A percentile compares a stretch with the other conserved stretches of the same genome.
Conservation (phyloP, 2,888 invertebrate genomes). For the Monopis laevigella region DNA sequence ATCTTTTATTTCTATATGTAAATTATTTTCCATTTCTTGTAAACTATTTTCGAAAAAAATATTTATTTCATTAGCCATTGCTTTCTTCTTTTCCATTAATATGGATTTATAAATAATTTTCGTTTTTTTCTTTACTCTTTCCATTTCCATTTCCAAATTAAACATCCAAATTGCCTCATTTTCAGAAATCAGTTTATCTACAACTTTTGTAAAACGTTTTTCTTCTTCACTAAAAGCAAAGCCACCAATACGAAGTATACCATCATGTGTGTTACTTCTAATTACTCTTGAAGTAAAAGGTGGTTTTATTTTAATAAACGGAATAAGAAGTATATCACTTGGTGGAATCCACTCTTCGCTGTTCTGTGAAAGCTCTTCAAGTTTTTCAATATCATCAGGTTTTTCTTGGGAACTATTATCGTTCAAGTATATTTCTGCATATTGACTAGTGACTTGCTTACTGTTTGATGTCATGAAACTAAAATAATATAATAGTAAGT, state of each 20-base stretch:
- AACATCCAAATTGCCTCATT: conserved; percentile 45
- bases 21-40: conserved; percentile 40
- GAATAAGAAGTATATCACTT: conserved; percentile 49
- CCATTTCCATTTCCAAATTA: conserved; percentile 37
- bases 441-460: conserved; percentile 39
- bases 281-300: conserved; percentile 57
- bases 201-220: conserved; percentile 27
- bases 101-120: conserved; percentile 33
- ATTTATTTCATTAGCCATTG: conserved; percentile 37
- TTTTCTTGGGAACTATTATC: conserved; percentile 26
- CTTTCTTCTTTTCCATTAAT: conserved; percentile 36
- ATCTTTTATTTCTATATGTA: conserved; percentile 34
- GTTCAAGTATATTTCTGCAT: conserved; percentile 44
- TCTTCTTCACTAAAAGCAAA: conserved; percentile 33
- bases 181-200: conserved; percentile 31
- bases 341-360: conserved; percentile 44
- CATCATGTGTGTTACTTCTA: conserved; percentile 47
- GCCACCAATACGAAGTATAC: conserved; percentile 47
- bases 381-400: conserved; percentile 13
- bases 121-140: conserved; percentile 32
- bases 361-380: conserved; percentile 9
- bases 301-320: conserved; percentile 38
- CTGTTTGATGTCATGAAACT: conserved; percentile 18
- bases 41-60: conserved; percentile 42
- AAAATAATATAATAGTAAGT: neutral